A percentile compares a stretch with the other conserved stretches of the same genome.
These are phyloP conservation scores for Synanthedon vespiformis DNA, from an alignment of 2,888 invertebrate species.

Conservation along the genomic window DNA sequence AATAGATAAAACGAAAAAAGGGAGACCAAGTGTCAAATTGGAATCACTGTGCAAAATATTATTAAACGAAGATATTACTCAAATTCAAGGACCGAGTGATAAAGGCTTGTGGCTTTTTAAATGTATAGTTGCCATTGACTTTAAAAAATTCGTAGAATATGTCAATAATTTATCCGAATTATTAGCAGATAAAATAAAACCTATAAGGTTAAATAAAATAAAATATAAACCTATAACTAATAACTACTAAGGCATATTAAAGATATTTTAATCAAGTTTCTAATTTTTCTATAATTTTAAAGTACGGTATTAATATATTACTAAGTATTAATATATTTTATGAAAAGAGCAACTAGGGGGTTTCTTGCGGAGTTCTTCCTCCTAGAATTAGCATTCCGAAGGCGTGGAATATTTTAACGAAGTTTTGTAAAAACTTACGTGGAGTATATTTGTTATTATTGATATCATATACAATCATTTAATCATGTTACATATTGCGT, in stretches of 20 bases:
- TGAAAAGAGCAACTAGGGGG: too few relatives aligned
- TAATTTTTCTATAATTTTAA: neutral
- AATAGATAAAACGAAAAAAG: constrained; percentile 6
- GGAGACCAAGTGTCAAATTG: constrained; percentile 53
- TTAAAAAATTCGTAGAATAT: constrained; percentile 69
- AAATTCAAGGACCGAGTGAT: constrained; percentile 75
- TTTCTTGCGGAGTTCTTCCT: too few relatives aligned
- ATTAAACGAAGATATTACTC: constrained; percentile 44
- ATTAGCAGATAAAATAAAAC: constrained; percentile 24
- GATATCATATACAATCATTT: too few relatives aligned
- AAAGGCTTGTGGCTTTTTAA: constrained; percentile 75
- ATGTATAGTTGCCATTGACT: constrained; percentile 68
- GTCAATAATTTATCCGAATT: constrained; percentile 28
- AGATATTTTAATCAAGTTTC: neutral
- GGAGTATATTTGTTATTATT: too few relatives aligned
- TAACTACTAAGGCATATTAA: neutral
- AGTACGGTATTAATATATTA: too few relatives aligned
- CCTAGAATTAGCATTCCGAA: too few relatives aligned
- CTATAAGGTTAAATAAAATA: too few relatives aligned
- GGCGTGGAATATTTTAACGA: too few relatives aligned
- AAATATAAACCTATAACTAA: too few relatives aligned
- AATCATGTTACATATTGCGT: too few relatives aligned
- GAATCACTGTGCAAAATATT: constrained; percentile 66
- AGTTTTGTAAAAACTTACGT: too few relatives aligned
- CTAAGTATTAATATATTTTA: too few relatives aligned